These are phyloP conservation scores for Manis javanica DNA, from an alignment of 2,797 vertebrate species.

Conservation along the genomic window DNA sequence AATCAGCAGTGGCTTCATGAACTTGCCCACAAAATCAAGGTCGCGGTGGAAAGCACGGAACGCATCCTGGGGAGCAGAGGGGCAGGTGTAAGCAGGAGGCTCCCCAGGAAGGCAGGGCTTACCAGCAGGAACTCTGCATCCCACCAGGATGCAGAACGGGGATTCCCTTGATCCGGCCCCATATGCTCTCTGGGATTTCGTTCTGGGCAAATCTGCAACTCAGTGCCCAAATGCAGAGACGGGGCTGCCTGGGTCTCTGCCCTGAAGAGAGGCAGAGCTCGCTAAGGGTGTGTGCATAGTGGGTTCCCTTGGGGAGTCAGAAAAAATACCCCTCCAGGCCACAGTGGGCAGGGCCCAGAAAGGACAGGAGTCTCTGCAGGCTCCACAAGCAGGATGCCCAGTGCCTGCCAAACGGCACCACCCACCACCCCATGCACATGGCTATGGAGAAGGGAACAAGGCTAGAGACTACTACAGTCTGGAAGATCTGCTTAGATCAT, in stretches of 20 bases:
- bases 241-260: too few relatives aligned
- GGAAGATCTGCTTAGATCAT: neutral
- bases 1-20: constrained; percentile 93
- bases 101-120: neutral
- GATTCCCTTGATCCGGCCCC: neutral
- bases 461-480: accelerated
- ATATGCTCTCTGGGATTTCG: neutral
- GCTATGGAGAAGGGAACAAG: neutral
- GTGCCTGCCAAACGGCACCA: accelerated
- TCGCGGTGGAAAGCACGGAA: constrained; percentile 95
- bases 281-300: neutral
- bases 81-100: neutral
- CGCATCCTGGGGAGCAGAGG: constrained; percentile 89
- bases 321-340: neutral
- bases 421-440: accelerated
- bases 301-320: neutral
- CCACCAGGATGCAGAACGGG: accelerated
- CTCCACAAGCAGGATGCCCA: neutral
- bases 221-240: accelerated
- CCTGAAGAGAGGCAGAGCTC: accelerated
- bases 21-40: constrained; percentile 91
- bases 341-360: neutral
- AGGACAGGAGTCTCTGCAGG: neutral
- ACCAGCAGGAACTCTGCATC: neutral
- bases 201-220: neutral